Evolutionary conservation across 1,140 invertebrate genomes (phyloP).

Genomic region (Conus betulinus): DNA sequence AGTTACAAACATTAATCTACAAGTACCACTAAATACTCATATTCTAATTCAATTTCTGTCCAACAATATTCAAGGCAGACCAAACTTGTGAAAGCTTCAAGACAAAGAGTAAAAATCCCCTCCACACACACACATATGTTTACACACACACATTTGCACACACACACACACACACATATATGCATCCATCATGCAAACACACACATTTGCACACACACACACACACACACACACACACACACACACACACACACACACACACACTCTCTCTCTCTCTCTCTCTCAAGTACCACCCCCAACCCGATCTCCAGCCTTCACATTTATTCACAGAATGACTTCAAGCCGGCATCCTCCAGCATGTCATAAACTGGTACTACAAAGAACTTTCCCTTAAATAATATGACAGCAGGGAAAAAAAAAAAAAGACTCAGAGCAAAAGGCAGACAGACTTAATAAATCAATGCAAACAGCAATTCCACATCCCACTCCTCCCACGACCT

Average conservation of each 20-base stretch:
- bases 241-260: neutral
- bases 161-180: neutral
- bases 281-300: too few relatives aligned
- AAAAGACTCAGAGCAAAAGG: neutral
- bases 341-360: too few relatives aligned
- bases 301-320: too few relatives aligned
- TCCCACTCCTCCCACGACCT: neutral
- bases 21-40: too few relatives aligned
- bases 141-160: neutral
- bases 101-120: too few relatives aligned
- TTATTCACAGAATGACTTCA: too few relatives aligned
- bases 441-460: neutral
- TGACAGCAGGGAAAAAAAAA: neutral
- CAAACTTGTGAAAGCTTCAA: too few relatives aligned
- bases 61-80: too few relatives aligned
- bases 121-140: neutral
- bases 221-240: conserved; percentile 10
- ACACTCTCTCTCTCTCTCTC: too few relatives aligned
- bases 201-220: conserved; percentile 12
- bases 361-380: too few relatives aligned
- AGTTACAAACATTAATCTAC: too few relatives aligned
- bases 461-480: neutral
- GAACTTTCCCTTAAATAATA: neutral
- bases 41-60: too few relatives aligned
- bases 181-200: neutral